These are phyloP conservation scores for Lithophane leautieri DNA, from an alignment of 2,888 invertebrate genomes.

Conservation along the genomic window DNA sequence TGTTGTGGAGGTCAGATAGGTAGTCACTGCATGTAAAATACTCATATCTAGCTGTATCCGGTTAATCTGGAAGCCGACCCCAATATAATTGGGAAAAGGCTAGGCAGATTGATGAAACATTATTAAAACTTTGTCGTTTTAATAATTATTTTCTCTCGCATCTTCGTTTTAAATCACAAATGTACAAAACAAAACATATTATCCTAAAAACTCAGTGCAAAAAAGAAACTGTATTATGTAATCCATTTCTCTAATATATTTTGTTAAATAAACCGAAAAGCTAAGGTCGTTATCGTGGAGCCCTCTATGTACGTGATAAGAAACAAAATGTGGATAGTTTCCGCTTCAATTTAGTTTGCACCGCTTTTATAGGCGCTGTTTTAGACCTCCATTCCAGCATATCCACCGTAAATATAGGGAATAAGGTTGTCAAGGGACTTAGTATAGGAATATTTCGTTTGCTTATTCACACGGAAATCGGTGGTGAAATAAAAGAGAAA, in stretches of 20 bases:
- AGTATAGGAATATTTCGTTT: constrained; percentile 49
- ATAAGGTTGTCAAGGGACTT: constrained; percentile 57
- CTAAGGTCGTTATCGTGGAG: constrained; percentile 71
- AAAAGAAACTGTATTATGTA: constrained; percentile 14
- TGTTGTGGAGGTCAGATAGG: no score
- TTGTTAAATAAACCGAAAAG: constrained; percentile 70
- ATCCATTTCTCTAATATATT: constrained; percentile 63
- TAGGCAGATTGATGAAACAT: no score
- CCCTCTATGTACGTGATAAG: constrained; percentile 76
- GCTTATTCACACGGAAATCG: not conserved
- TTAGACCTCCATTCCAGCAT: constrained; percentile 54
- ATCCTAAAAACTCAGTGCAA: not conserved
- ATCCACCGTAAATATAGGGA: constrained; percentile 59
- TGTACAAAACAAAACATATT: not conserved
- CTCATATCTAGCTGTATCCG: no score
- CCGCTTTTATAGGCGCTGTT: constrained; percentile 71
- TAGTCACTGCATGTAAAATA: no score
- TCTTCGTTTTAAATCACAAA: not conserved
- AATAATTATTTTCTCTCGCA: not conserved
- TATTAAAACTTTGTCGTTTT: not conserved
- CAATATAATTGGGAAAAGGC: no score
- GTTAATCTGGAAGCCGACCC: no score
- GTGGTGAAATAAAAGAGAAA: not conserved
- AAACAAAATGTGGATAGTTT: constrained; percentile 74
- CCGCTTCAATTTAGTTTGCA: constrained; percentile 75